Conservation (phyloP, 1,140 invertebrate species). For the Trialeurodes vaporariorum region DNA sequence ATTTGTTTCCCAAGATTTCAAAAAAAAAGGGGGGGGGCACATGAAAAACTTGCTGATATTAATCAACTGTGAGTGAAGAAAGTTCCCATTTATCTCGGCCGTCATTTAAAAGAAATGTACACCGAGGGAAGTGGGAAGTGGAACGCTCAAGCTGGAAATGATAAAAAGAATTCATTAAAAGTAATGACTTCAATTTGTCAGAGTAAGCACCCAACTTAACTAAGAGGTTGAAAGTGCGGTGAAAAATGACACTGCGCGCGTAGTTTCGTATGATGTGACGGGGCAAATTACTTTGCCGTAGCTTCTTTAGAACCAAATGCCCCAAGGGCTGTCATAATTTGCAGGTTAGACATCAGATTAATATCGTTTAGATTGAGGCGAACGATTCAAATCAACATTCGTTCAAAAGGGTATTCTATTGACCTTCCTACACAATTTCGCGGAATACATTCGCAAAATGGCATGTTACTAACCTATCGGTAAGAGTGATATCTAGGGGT, state of each 20-base stretch:
- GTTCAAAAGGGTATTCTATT: too few species aligned
- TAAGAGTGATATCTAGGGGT: too few species aligned
- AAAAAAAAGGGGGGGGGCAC: neutral
- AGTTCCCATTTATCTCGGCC: neutral
- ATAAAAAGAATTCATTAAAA: slow-evolving; percentile 1
- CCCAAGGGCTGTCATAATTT: too few species aligned
- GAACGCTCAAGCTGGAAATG: neutral
- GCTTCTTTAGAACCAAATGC: too few species aligned
- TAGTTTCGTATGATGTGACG: neutral
- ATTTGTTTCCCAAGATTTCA: neutral
- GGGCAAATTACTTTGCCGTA: neutral
- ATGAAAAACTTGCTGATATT: neutral
- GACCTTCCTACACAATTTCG: too few species aligned
- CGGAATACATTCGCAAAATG: too few species aligned
- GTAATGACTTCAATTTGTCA: neutral
- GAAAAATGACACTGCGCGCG: neutral
- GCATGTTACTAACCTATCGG: too few species aligned
- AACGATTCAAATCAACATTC: too few species aligned
- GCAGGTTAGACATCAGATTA: too few species aligned
- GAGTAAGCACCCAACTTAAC: neutral
- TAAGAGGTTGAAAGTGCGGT: neutral
- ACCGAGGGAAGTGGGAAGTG: neutral
- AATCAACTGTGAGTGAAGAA: neutral
- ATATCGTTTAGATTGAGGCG: too few species aligned
- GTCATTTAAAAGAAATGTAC: neutral